Evolutionary conservation across 1,140 invertebrate genomes (phyloP), one percentile per base, ranked within the genome.

Genomic region (Amyelois transitella): DNA sequence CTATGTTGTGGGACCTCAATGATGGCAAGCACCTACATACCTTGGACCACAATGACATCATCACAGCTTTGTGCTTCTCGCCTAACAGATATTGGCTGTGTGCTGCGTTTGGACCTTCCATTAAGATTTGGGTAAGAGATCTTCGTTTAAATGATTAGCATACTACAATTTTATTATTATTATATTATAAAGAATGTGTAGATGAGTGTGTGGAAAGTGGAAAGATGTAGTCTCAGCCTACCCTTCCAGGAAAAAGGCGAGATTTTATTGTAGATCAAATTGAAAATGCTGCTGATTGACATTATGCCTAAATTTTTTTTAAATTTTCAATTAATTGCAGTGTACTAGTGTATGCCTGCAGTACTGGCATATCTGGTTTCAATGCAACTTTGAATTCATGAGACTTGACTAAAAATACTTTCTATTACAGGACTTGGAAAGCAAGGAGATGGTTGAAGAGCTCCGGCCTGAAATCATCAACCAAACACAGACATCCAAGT

Each of bases 1-100:
- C 98, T 7, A 99, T 99, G 97, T 89, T 99, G 49, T 99, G 98
- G 98, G 99, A 99, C 89, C 90, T 99, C 69, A 99, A 99, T 90
- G 99, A 99, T 86, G 98, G 97, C 89, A 99, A 99, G 89, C 98
- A 99, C 88, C 91, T 99, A 73, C 99, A 99, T 90, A 99, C 98
- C 22, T 90, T 99, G 65, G 97, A 99, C 76, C 98, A 99, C 86
- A 98, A 98, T 88, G 98, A 99, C 75, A 97, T 97, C 79, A 99
- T 99, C 89, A 99, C 98, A 75, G 95, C 98, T 6, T 90, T 99
- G 64, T 98, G 97, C 92, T 99, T 99, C 93, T 99, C 97, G 71
- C 99, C 99, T 49, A 99, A 99, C 90, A 94, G 99, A 84, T 99
- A 99, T 83, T 99, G 99, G 99, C 92, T 99, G 12, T 99, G 99